Base-by-base conservation (phyloP, 2,797 vertebrate genomes). In the Novumbra hubbsi region DNA sequence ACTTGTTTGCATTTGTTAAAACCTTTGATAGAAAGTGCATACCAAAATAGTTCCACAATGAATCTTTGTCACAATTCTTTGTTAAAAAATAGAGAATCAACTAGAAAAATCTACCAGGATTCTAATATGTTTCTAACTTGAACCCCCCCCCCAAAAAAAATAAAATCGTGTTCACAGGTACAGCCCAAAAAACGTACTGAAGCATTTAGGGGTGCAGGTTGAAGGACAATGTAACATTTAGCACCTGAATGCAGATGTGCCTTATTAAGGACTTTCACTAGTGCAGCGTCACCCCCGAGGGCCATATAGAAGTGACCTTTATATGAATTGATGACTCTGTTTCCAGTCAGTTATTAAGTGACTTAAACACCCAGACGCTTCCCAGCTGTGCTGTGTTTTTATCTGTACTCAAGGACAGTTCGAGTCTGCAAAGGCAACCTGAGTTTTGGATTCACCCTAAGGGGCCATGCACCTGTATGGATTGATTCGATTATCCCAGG, bases 391-490 rank as follows among this genome's bases (percentile, higher is more conserved):
- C 14, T 48, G 62, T 72, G 49, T 82, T 14, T 77, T 27, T 83
- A 57, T 57, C 55, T 57, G 55, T 57, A 57, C 24, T 78, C 5
- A 60, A 99, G 98, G 92, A 99, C 97, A 0, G 96, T 99, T 50
- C 93, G 97, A 32, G 96, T 99, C 38, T 98, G 98, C 87, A 99
- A 98, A 82, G 98, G 98, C 69, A 98, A 95, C 86, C 97, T 96
- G 88, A 98, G 93, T 80, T 99, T 99, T 17, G 98, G 98, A 62
- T 99, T 99, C 88, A 99, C 98, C 0, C 90, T 99, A 62, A 94
- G 97, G 0, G 98, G 98, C 73, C 97, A 99, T 74, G 97, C 96
- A 19, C 97, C 98, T 0, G 98, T 99, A 79, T 98, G 95, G 95
- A 96, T 99, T 0, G 98, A 99, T 85, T 96, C 98, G 0, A 92